These are phyloP conservation scores for Callionymus lyra DNA, from an alignment of 2,113 vertebrate genomes.

Conservation along the genomic window DNA sequence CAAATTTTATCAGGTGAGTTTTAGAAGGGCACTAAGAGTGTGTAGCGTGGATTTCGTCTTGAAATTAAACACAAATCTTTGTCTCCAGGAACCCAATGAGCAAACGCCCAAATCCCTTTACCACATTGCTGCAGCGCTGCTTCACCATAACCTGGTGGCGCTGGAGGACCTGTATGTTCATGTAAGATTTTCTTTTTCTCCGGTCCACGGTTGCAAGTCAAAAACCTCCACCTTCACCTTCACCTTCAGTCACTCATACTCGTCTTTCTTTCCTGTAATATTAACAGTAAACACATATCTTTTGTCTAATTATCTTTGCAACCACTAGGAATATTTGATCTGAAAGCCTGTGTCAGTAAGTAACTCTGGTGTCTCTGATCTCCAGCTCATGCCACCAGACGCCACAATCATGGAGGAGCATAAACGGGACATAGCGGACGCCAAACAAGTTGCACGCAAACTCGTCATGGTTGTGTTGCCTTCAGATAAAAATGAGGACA, in stretches of 20 bases:
- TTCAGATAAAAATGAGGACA: constrained; percentile 67
- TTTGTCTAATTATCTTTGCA: too few species aligned
- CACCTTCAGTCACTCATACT: too few species aligned
- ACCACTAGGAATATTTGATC: too few species aligned
- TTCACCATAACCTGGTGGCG: constrained; percentile 92
- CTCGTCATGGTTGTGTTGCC: constrained; percentile 92
- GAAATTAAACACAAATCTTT: constrained; percentile 8
- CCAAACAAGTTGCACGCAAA: constrained; percentile 92
- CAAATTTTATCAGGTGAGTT: constrained; percentile 99
- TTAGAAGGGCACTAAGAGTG: constrained; percentile 19
- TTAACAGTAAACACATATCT: too few species aligned
- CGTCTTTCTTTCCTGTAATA: too few species aligned
- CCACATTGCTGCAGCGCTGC: constrained; percentile 90
- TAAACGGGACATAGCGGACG: constrained; percentile 86
- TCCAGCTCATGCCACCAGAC: constrained; percentile 85
- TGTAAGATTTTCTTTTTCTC: too few species aligned
- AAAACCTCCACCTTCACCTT: too few species aligned
- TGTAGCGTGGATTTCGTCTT: neutral
- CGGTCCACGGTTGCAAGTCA: too few species aligned
- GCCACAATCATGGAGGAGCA: constrained; percentile 85
- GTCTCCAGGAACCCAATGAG: constrained; percentile 84
- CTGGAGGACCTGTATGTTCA: constrained; percentile 96
- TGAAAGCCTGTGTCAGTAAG: too few species aligned
- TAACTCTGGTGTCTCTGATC: constrained; percentile 13
- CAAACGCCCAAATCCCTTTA: constrained; percentile 93